Percentiles rank a stretch among this genome's conserved stretches.
phyloP scores from a whole-genome alignment of 2,797 vertebrate species.

The Falco concolor region DNA sequence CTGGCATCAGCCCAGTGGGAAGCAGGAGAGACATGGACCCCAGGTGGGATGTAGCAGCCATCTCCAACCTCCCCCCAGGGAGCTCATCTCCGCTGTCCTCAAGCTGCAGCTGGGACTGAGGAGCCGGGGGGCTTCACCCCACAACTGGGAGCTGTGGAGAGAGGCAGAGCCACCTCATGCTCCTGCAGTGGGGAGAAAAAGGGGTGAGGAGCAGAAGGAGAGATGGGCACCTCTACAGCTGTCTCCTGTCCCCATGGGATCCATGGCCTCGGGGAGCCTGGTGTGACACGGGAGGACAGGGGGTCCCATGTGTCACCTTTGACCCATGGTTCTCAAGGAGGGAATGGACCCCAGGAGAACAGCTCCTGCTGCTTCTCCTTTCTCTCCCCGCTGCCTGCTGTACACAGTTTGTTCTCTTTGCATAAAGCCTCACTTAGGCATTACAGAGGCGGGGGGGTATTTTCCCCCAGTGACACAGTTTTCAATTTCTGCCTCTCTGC shows the following conservation, averaged over 20 bases:
- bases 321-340: fast-evolving
- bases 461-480: neutral
- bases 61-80: neutral
- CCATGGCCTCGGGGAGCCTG: fast-evolving
- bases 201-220: neutral
- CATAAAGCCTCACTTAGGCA: neutral
- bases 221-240: neutral
- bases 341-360: neutral
- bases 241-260: neutral
- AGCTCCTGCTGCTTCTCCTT: neutral
- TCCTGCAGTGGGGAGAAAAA: neutral
- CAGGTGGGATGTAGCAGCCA: neutral
- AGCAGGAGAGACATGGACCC: fast-evolving
- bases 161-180: neutral
- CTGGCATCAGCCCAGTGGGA: neutral
- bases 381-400: neutral
- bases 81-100: neutral
- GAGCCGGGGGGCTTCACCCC: neutral
- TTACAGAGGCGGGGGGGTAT: neutral
- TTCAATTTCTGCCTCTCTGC: neutral
- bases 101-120: neutral
- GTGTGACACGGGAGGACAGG: fast-evolving
- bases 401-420: neutral
- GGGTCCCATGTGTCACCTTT: fast-evolving
- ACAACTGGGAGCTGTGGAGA: fast-evolving